Base-by-base conservation (phyloP, 2,113 vertebrate genomes). In the Picathartes gymnocephalus region DNA sequence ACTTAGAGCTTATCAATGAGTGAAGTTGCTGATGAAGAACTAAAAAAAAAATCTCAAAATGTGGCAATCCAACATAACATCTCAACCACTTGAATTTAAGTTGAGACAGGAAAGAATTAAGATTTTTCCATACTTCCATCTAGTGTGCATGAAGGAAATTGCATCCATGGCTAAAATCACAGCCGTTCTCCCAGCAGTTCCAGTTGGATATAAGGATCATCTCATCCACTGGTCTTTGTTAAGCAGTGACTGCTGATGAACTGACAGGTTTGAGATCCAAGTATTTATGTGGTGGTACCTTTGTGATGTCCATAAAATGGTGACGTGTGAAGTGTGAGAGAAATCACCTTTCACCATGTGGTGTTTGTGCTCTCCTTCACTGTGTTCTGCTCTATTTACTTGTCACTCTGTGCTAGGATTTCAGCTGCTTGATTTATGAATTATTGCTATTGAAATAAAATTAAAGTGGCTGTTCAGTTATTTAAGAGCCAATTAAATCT, bases 121-220 rank as follows among this genome's bases (percentile, higher is more conserved):
- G 40, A 66, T 91, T 96, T 97, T 90, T 97, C 33, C 90, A 79
- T 31, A 27, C 73, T 97, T 93, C 94, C 96, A 95, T 96, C 88
- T 97, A 96, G 96, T 91, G 96, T 96, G 58, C 18, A 10, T 81
- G 92, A 83, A 54, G 91, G 93, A 96, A 96, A 97, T 53, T 97
- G 81, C 93, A 96, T 57, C 89, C 64, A 1, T 2, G 14, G 37
- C 84, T 65, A 5, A 76, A 85, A 88, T 80, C 89, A 51, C 62
- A 85, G 30, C 15, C 35, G 3, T 40, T 56, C 78, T 66, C 17
- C 69, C 23, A 6, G 54, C 65, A 70, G 60, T 70, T 86, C 79
- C 74, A 78, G 28, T 44, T 85, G 58, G 57, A 39, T 56, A 39
- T 56, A 60, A 35, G 53, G 79, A 56, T 74, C 68, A 33, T 12